A percentile compares a stretch with the other conserved stretches of the same genome.
Conservation (phyloP, 2,888 invertebrate genomes). For the Lottia scabra region DNA sequence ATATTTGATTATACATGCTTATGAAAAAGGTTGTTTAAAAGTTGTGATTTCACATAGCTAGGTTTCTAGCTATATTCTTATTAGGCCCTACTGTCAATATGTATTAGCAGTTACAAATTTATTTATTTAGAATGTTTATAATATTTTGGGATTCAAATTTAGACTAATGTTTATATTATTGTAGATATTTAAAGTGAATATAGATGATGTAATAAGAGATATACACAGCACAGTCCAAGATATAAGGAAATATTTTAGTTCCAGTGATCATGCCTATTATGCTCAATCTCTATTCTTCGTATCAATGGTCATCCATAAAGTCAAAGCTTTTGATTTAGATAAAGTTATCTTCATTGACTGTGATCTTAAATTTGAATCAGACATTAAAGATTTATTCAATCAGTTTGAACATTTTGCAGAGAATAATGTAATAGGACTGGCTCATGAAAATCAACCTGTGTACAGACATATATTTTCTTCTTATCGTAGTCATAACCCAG, state of each 20-base stretch:
- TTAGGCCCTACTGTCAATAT: too few relatives aligned
- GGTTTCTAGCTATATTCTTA: too few relatives aligned
- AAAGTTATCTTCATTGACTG: conserved; percentile 81
- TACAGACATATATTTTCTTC: conserved; percentile 81
- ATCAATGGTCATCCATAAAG: conserved; percentile 79
- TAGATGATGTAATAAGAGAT: conserved; percentile 74
- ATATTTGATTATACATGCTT: too few relatives aligned
- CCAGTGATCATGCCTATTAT: conserved; percentile 81
- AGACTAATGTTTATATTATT: conserved; percentile 33
- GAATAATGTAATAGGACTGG: conserved; percentile 77
- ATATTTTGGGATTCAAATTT: not conserved
- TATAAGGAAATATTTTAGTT: conserved; percentile 79
- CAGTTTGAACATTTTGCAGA: conserved; percentile 78
- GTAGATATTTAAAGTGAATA: conserved; percentile 75
- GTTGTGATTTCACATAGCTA: too few relatives aligned
- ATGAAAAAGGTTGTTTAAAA: too few relatives aligned
- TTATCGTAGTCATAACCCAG: conserved; percentile 76
- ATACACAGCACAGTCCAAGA: conserved; percentile 76
- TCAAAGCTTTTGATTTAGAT: conserved; percentile 76
- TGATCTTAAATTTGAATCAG: conserved; percentile 80
- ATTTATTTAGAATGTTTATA: too few relatives aligned
- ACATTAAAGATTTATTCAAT: conserved; percentile 77
- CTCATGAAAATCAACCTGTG: conserved; percentile 81
- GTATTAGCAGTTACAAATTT: too few relatives aligned
- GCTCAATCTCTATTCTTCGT: conserved; percentile 84